These are phyloP conservation scores for Phragmatobia fuliginosa DNA, from an alignment of 2,888 invertebrate genomes.

Conservation along the genomic window DNA sequence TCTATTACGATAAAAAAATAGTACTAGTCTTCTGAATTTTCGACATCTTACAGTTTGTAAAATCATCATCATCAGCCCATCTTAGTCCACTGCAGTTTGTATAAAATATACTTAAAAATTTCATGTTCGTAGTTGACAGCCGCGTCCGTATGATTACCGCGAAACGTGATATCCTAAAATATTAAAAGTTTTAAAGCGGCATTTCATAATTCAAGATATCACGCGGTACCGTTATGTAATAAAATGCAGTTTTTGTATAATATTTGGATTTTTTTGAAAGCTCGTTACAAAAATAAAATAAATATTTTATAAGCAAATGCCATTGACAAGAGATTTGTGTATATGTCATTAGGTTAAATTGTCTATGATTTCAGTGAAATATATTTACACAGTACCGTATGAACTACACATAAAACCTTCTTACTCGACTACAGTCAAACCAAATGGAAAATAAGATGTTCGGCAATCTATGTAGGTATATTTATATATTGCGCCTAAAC, in stretches of 20 bases:
- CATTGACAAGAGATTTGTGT: neutral
- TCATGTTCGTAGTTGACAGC: neutral
- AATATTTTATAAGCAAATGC: no score
- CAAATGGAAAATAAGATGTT: no score
- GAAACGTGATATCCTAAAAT: slow-evolving; percentile 7
- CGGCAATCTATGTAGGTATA: no score
- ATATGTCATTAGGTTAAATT: neutral
- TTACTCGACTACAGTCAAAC: no score
- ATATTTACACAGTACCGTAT: neutral
- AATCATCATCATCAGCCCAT: no score
- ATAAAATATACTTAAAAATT: slow-evolving; percentile 2
- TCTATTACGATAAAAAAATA: neutral
- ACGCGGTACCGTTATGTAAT: slow-evolving; percentile 12
- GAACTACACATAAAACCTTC: neutral
- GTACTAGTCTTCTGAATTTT: no score
- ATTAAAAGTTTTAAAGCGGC: slow-evolving; percentile 9
- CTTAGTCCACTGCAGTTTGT: no score
- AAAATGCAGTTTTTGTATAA: neutral
- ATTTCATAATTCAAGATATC: slow-evolving; percentile 13
- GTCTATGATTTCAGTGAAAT: neutral
- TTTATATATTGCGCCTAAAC: no score
- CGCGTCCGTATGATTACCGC: slow-evolving; percentile 7
- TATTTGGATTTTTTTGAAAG: no score
- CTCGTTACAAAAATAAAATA: no score
- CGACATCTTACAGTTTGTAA: neutral